Evolutionary conservation across 2,888 invertebrate species (phyloP).

Genomic region (Blera fallax): DNA sequence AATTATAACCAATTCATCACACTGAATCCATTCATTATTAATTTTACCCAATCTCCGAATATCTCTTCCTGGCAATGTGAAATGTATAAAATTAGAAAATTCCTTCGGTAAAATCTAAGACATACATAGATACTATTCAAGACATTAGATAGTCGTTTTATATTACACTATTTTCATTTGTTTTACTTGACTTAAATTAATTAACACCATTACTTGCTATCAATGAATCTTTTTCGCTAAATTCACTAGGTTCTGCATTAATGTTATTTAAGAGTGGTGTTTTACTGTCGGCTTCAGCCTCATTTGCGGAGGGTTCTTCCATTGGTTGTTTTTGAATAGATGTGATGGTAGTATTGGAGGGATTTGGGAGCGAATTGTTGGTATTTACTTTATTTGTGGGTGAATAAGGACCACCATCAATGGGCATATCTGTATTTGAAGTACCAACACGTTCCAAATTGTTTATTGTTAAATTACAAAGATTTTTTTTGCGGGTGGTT

Average conservation of each 20-base stretch:
- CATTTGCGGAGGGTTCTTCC: conserved; percentile 57
- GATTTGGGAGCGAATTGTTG: neutral
- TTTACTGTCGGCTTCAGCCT: conserved; percentile 78
- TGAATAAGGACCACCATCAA: neutral
- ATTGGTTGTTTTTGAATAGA: conserved; percentile 13
- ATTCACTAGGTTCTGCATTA: conserved; percentile 55
- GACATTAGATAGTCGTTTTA: conserved; percentile 8
- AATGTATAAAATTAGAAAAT: conserved; percentile 70
- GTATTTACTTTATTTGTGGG: neutral
- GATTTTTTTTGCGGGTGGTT: neutral
- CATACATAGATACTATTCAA: conserved; percentile 14
- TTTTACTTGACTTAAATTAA: conserved; percentile 51
- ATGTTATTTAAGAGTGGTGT: conserved; percentile 77
- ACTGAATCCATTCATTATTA: conserved; percentile 19
- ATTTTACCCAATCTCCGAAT: neutral
- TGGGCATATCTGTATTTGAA: neutral
- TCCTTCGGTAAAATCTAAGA: conserved; percentile 29
- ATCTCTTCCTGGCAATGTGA: conserved; percentile 27
- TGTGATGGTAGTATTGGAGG: conserved; percentile 14
- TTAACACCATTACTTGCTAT: conserved; percentile 63
- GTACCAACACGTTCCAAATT: neutral
- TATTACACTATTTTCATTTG: conserved; percentile 18
- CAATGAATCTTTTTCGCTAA: conserved; percentile 68
- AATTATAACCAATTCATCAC: neutral
- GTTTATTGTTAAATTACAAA: neutral